A percentile compares a stretch with the other conserved stretches of the same genome.
Evolutionary conservation across 1,140 invertebrate genomes (phyloP).

Genomic region (Medauroidea extradentata): DNA sequence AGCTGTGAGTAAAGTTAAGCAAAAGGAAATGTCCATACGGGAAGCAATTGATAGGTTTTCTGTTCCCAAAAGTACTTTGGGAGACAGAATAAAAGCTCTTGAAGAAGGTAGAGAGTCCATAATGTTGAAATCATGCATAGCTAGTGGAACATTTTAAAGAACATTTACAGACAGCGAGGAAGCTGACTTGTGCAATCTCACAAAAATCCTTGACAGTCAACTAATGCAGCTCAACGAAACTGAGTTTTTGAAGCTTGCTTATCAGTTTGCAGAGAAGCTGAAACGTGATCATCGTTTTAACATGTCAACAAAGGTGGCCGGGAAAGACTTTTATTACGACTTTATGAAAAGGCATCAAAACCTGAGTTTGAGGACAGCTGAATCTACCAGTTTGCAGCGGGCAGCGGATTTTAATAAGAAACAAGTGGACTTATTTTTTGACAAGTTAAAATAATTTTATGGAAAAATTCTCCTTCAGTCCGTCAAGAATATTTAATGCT

Average conservation of each 20-base stretch:
- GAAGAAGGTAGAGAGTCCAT: neutral
- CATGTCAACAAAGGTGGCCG: conserved; percentile 32
- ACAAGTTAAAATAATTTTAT: conserved; percentile 25
- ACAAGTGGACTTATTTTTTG: conserved; percentile 31
- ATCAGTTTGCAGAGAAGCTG: neutral
- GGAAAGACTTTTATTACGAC: too few species aligned
- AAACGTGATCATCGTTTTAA: conserved; percentile 26
- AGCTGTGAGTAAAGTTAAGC: too few species aligned
- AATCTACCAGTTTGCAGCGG: too few species aligned
- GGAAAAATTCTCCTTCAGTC: conserved; percentile 28
- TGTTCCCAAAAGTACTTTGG: too few species aligned
- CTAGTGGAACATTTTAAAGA: neutral
- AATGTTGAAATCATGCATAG: neutral
- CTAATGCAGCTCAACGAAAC: neutral
- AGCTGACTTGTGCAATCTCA: neutral
- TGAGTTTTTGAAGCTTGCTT: neutral
- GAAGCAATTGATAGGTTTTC: neutral
- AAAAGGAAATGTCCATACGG: neutral
- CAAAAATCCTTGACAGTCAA: neutral
- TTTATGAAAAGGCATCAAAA: too few species aligned
- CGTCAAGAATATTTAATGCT: conserved; percentile 39
- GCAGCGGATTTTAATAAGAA: too few species aligned
- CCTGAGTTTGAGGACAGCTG: too few species aligned
- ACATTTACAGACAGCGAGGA: neutral
- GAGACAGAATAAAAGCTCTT: neutral